Percentiles rank a stretch among this genome's conserved stretches.
Evolutionary conservation across 1,140 invertebrate genomes (phyloP).

Genomic region (Brachionus koreanus): DNA sequence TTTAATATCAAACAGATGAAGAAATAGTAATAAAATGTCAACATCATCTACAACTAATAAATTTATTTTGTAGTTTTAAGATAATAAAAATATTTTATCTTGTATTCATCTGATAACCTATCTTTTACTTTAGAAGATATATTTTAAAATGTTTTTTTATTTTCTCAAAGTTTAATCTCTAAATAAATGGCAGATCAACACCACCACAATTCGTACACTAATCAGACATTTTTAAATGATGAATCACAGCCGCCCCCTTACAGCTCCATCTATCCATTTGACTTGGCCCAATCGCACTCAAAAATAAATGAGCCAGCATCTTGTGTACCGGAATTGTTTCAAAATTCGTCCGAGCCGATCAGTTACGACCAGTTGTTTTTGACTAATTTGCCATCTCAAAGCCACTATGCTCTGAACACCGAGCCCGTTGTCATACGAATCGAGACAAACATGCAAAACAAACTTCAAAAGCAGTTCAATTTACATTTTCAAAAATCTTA

Average conservation of each 20-base stretch:
- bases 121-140: background rate
- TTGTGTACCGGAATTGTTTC: background rate
- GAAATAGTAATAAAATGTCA: too few species aligned
- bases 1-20: too few species aligned
- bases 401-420: background rate
- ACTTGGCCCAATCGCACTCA: background rate
- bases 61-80: background rate
- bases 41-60: background rate
- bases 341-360: constrained; percentile 5
- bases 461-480: background rate
- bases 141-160: constrained; percentile 13
- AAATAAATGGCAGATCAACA: background rate
- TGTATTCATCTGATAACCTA: background rate
- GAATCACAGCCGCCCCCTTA: constrained; percentile 10
- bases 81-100: background rate
- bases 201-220: background rate
- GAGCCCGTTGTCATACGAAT: background rate
- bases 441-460: background rate
- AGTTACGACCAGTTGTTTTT: constrained; percentile 22
- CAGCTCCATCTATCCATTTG: constrained; percentile 12
- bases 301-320: constrained; percentile 3
- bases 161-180: background rate
- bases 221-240: constrained; percentile 17
- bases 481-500: background rate
- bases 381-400: background rate